phyloP scores from a whole-genome alignment of 2,113 vertebrate genomes.

The Semnornis frantzii region DNA sequence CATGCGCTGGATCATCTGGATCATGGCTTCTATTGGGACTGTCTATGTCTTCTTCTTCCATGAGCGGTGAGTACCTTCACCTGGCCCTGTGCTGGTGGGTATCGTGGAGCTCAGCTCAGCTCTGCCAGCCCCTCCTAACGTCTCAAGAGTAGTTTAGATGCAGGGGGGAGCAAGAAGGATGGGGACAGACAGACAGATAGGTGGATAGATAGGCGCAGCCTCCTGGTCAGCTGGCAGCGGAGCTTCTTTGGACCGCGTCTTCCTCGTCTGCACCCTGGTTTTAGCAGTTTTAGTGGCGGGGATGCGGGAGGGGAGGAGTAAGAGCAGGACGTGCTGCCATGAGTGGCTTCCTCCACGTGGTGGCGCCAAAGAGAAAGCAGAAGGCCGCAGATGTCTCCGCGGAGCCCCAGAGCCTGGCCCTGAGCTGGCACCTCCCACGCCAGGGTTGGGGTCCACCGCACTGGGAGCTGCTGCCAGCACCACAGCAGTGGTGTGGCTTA shows the following conservation, averaged over 20 bases:
- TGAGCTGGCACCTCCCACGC: neutral
- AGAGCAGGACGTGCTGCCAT: neutral
- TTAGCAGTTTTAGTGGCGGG: neutral
- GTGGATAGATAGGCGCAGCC: neutral
- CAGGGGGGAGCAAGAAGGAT: neutral
- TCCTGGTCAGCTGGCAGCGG: neutral
- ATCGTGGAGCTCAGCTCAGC: neutral
- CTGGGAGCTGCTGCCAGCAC: neutral
- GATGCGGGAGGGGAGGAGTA: neutral
- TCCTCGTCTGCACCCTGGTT: neutral
- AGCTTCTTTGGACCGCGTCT: neutral
- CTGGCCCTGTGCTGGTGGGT: accelerated
- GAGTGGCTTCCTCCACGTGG: conserved; percentile 19
- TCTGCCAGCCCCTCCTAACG: neutral
- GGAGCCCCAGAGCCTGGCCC: accelerated
- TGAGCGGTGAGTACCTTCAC: conserved; percentile 80
- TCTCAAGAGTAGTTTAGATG: accelerated
- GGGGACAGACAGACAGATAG: neutral
- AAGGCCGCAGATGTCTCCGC: neutral
- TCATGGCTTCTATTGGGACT: conserved; percentile 91
- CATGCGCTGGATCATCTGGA: conserved; percentile 98
- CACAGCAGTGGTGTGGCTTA: neutral
- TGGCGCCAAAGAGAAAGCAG: conserved; percentile 58
- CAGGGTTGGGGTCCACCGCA: neutral
- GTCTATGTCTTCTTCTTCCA: conserved; percentile 96